Evolutionary conservation across 1,140 invertebrate genomes (phyloP), one percentile per base, ranked within the genome.

Genomic region (Macrocentrus cingulum): DNA sequence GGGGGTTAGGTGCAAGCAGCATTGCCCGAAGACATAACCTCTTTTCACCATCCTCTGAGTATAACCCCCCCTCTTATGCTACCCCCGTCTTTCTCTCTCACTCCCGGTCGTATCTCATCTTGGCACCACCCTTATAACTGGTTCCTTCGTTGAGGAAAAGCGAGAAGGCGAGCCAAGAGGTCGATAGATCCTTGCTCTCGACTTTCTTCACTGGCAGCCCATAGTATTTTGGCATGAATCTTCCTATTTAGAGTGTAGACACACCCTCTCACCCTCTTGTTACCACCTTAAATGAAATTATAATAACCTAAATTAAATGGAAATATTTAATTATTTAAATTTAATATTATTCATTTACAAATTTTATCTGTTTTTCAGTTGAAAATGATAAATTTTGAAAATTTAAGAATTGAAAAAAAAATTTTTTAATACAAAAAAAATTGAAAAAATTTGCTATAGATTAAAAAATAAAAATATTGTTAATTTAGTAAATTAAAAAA

Each of bases 81-180:
- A n/a, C n/a, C n/a, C n/a, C n/a, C n/a, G n/a, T n/a, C n/a, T n/a
- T n/a, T n/a, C n/a, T n/a, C n/a, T n/a, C n/a, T n/a, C n/a, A n/a
- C n/a, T n/a, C n/a, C 15, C 7, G 44, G 54, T 32, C 46, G 55
- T 57, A 57, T 57, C 55, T 57, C 55, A 57, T 57, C 22, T 20
- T 49, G 55, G 55, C 45, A 57, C 55, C 45, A 57, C 46, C 55
- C 45, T 57, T 57, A n/a, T n/a, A 57, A 57, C 55, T 50, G 50
- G 55, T 57, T 54, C 48, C 16, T 48, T 11, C 19, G 13, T 44
- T 6, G 23, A 39, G 18, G 32, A 51, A 50, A 54, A 44, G 6
- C 46, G 44, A 62, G 50, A n/a, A 61, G 55, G 22, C 48, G 53
- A 61, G 53, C 59, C 54, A 62, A 55, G 22, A 54, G 42, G 50